Evolutionary conservation across 2,797 vertebrate genomes (phyloP), one percentile per base, ranked within the genome.

Genomic region (Neosilurus hyrtlii): DNA sequence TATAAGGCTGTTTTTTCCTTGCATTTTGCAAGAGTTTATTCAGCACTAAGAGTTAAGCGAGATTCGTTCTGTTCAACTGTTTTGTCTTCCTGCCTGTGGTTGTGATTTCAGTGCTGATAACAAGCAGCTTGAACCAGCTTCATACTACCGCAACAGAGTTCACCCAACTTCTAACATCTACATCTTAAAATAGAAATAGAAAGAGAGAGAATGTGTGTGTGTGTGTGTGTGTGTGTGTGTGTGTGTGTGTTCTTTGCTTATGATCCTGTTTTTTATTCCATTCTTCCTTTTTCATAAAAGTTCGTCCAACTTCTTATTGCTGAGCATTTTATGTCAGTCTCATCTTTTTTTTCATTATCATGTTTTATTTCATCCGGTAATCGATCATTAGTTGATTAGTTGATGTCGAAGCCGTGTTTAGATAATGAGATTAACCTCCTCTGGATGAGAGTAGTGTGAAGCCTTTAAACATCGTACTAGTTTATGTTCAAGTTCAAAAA

Each of bases 61-160:
- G 18, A 10, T 20, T 35, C 37, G 26, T 57, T 56, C 10, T 61
- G 74, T 59, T 43, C 22, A 63, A 37, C n/a, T 51, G n/a, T 63
- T 26, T 63, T 26, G 12, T 26, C n/a, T 51, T 78, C 37, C 59
- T 51, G 59, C 43, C n/a, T 63, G 57, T 24, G 57, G 22, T 62
- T 4, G 37, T 61, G 74, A 76, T 76, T 61, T 76, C 16, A 24
- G 74, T 61, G 35, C 75, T 63, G 75, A 78, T 63, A 62, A 77
- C 57, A 11, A 65, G 61, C 75, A 76, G 56, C 24, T 35, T 57
- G 52, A 75, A 57, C 52, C 26, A 35, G 4, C n/a, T n/a, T 49
- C 51, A n/a, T 26, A 26, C 7, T 11, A 3, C 54, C 57, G 24
- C 52, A 35, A 22, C 18, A 8, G 24, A 35, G 15, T 59, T 22